Evolutionary conservation across 2,888 invertebrate species (phyloP).

Genomic region (Leptinotarsa tumamoca): DNA sequence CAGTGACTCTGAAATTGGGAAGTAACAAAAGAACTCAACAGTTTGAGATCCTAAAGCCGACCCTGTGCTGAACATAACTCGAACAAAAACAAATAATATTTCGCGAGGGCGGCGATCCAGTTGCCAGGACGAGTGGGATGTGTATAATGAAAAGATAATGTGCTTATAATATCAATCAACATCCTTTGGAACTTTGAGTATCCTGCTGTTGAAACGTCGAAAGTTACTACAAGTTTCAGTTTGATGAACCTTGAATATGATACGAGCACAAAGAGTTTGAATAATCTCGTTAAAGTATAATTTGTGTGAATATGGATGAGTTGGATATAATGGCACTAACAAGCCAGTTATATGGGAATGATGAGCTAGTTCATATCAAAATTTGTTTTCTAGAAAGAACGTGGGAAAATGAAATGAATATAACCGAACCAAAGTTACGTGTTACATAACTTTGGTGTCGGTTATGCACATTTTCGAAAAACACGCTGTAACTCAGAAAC

Average conservation of each 20-base stretch:
- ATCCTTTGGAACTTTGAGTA: slow-evolving; percentile 31
- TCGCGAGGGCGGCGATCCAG: slow-evolving; percentile 6
- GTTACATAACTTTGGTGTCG: too few species aligned
- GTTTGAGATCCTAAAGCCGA: not conserved
- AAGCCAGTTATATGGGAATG: not conserved
- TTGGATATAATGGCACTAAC: not conserved
- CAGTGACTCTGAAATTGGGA: too few species aligned
- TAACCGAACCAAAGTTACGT: too few species aligned
- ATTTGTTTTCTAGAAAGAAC: too few species aligned
- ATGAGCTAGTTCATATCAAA: not conserved
- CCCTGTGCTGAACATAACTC: not conserved
- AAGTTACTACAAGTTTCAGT: slow-evolving; percentile 11
- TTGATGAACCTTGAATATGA: slow-evolving; percentile 19
- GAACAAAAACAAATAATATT: slow-evolving; percentile 16
- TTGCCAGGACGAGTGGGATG: slow-evolving; percentile 17
- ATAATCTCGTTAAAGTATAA: slow-evolving; percentile 28
- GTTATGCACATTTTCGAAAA: too few species aligned
- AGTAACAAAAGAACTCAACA: too few species aligned
- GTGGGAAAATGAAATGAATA: too few species aligned
- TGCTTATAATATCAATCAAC: slow-evolving; percentile 40
- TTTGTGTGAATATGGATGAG: slow-evolving; percentile 20
- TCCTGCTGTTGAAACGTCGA: slow-evolving; percentile 31
- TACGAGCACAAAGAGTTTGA: slow-evolving; percentile 21
- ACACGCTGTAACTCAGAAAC: too few species aligned
- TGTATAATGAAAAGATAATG: slow-evolving; percentile 32